Conservation (phyloP, 2,888 invertebrate genomes). For the Platycheirus albimanus region DNA sequence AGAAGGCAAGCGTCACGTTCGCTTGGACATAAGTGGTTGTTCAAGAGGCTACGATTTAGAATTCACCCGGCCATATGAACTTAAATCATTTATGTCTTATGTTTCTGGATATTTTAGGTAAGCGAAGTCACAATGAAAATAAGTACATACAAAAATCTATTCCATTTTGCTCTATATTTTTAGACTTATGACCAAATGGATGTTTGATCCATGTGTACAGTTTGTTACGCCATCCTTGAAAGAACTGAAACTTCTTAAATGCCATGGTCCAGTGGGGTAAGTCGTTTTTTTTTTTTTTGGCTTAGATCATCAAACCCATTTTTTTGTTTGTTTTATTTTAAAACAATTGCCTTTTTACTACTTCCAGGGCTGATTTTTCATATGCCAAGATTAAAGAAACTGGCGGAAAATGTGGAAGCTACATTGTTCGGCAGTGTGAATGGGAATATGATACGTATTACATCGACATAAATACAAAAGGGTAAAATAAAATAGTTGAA, state of each 20-base stretch:
- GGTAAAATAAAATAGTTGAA: constrained; percentile 83
- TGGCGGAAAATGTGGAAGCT: constrained; percentile 89
- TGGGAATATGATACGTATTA: constrained; percentile 90
- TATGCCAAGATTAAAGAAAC: constrained; percentile 85
- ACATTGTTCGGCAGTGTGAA: constrained; percentile 92
- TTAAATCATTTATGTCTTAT: constrained; percentile 91
- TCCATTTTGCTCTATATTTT: constrained; percentile 45
- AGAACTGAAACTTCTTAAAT: constrained; percentile 88
- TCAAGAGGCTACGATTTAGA: constrained; percentile 80
- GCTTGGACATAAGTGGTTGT: constrained; percentile 86
- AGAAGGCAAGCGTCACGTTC: constrained; percentile 87
- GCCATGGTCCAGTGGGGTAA: constrained; percentile 96
- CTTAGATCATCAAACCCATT: too few species aligned
- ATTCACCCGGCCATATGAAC: constrained; percentile 79
- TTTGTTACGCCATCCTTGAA: constrained; percentile 91
- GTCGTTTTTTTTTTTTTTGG: constrained; percentile 78
- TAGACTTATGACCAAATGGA: constrained; percentile 93
- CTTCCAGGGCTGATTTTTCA: constrained; percentile 92
- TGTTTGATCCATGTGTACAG: constrained; percentile 93
- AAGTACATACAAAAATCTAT: neutral
- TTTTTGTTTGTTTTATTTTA: too few species aligned
- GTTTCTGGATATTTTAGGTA: constrained; percentile 93
- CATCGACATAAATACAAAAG: constrained; percentile 91
- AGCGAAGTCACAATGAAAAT: too few species aligned
- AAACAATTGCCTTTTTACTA: too few species aligned